Evolutionary conservation across 2,113 vertebrate species (phyloP).

Genomic region (Mus musculus): DNA sequence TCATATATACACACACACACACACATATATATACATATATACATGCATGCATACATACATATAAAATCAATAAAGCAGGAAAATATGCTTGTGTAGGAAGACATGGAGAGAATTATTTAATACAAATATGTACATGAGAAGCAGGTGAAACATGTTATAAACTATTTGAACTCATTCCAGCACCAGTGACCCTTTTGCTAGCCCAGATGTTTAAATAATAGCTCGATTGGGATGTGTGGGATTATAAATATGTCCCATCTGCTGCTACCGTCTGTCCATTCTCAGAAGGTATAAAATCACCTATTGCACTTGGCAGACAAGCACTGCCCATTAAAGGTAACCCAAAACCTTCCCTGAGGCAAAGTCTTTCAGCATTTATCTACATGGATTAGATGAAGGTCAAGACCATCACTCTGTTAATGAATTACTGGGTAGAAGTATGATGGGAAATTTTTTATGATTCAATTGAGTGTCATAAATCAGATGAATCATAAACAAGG

Average conservation of each 20-base stretch:
- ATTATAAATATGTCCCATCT: constrained; percentile 73
- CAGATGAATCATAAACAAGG: constrained; percentile 54
- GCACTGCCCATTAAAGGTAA: constrained; percentile 3
- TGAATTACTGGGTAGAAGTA: neutral
- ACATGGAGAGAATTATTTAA: neutral
- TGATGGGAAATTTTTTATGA: constrained; percentile 24
- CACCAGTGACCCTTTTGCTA: constrained; percentile 56
- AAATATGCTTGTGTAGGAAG: neutral
- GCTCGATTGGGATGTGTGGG: constrained; percentile 48
- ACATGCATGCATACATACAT: no score
- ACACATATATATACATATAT: neutral
- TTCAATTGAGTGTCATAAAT: constrained; percentile 46
- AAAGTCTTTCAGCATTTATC: constrained; percentile 4
- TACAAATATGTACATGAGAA: neutral
- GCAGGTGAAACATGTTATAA: constrained; percentile 42
- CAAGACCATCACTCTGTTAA: constrained; percentile 52
- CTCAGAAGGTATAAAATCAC: constrained; percentile 61
- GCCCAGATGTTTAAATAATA: constrained; percentile 75
- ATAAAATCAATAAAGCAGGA: neutral
- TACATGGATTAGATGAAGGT: constrained; percentile 54
- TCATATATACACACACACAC: accelerated
- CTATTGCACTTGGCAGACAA: neutral
- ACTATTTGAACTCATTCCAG: constrained; percentile 66
- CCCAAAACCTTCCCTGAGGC: neutral
- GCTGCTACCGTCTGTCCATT: constrained; percentile 64